These are phyloP conservation scores for Peromyscus leucopus DNA, from an alignment of 2,113 vertebrate species.

Conservation along the genomic window DNA sequence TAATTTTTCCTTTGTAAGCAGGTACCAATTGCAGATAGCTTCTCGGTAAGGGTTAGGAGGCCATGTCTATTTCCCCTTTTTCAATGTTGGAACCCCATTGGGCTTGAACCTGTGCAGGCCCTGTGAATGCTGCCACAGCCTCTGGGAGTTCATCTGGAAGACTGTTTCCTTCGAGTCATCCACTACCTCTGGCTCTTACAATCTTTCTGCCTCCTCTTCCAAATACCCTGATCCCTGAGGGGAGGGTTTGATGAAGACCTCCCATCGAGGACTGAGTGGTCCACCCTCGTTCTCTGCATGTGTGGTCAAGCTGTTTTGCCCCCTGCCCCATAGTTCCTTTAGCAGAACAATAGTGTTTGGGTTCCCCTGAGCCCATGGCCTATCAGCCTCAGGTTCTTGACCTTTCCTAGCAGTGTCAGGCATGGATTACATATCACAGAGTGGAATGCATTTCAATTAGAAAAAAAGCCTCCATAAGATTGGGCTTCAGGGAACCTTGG, in stretches of 20 bases:
- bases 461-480: too few species aligned
- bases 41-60: not conserved
- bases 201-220: not conserved
- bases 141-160: not conserved
- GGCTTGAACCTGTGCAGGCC: not conserved
- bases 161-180: not conserved
- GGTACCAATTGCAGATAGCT: not conserved
- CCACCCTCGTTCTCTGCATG: too few species aligned
- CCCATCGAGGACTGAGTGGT: too few species aligned
- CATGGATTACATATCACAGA: not conserved
- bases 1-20: not conserved
- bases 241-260: not conserved
- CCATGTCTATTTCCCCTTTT: not conserved
- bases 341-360: not conserved
- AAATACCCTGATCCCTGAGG: not conserved
- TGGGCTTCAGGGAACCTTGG: too few species aligned
- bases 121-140: not conserved
- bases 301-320: too few species aligned
- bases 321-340: not conserved
- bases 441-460: too few species aligned
- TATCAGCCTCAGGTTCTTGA: not conserved
- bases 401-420: not conserved
- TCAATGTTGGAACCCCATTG: not conserved
- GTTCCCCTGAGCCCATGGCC: not conserved
- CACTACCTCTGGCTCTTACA: not conserved